Evolutionary conservation across 2,888 invertebrate species (phyloP), one percentile per base, ranked within the genome.

Genomic region (Scotopteryx bipunctaria): DNA sequence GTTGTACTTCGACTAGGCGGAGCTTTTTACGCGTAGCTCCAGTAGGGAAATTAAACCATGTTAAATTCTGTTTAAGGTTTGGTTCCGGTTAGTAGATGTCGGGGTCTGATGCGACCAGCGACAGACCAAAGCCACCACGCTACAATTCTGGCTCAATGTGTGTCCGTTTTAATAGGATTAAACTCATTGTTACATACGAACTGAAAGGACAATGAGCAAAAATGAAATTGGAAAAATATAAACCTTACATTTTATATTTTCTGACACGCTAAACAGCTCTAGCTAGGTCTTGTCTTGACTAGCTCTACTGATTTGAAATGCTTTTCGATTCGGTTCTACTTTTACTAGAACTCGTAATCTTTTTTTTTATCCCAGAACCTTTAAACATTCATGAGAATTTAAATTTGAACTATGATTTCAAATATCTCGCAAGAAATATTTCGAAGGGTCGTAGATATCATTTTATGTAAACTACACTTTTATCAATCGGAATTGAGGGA

Each of bases 111-210:
- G 82, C 76, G 80, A 78, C 80, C 82, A 83, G 83, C 83, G 87
- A 86, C 88, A 86, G 85, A 86, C 85, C 85, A 80, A 85, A 86
- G 83, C 83, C 79, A 83, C 86, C 86, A 74, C 77, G 82, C 78
- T 84, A 87, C 84, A 84, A 81, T 86, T 83, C 81, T 80, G 81
- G 80, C 80, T 83, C 85, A 86, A 85, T 86, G 84, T 86, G 86
- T 85, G 83, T 83, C 81, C 82, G 82, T 78, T 86, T 83, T 88
- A 89, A 89, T 83, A 84, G 87, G 89, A 87, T 88, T 88, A 87
- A 86, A 83, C 78, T 85, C 84, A 83, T 86, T 87, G 86, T 86
- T 82, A 83, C 83, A 83, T 83, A 83, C 81, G 78, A 82, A 76
- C 77, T 76, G 79, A 76, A 82, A 82, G 77, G 76, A 83, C 74